Conservation (phyloP, 1,140 invertebrate genomes). For the Coptotermes formosanus region DNA sequence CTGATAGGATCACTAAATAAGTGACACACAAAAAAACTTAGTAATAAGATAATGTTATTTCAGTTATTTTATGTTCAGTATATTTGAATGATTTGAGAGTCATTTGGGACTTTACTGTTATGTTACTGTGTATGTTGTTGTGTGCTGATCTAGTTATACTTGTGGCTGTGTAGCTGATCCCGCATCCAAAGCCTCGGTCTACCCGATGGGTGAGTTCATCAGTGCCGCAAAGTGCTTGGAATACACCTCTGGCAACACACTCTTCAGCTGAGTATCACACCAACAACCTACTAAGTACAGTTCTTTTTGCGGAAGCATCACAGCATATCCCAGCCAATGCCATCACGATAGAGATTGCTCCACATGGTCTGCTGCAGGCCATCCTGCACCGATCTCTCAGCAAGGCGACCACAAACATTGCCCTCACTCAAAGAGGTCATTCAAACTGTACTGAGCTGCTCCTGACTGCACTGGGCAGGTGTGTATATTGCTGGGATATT, state of each 20-base stretch:
- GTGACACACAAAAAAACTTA: too few species aligned
- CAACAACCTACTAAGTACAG: constrained; percentile 57
- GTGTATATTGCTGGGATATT: neutral
- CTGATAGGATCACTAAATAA: too few species aligned
- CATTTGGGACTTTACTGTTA: neutral
- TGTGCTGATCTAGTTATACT: neutral
- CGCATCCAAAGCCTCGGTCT: constrained; percentile 49
- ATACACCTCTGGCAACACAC: constrained; percentile 48
- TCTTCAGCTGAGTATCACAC: constrained; percentile 62
- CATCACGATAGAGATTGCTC: constrained; percentile 58
- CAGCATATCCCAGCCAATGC: constrained; percentile 58
- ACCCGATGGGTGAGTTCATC: constrained; percentile 58
- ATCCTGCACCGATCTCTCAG: constrained; percentile 56
- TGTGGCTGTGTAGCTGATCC: constrained; percentile 46
- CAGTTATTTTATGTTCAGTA: neutral
- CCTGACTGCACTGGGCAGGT: constrained; percentile 36
- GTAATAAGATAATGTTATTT: neutral
- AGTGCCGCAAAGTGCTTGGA: constrained; percentile 56
- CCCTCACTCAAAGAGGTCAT: constrained; percentile 54
- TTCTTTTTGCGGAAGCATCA: constrained; percentile 59
- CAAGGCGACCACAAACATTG: constrained; percentile 50
- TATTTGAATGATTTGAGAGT: neutral
- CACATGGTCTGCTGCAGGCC: constrained; percentile 58
- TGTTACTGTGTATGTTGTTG: neutral
- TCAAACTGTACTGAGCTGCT: constrained; percentile 49